phyloP scores from a whole-genome alignment of 35 echinoderm and acorn worm genomes.

The Eucidaris tribuloides region DNA sequence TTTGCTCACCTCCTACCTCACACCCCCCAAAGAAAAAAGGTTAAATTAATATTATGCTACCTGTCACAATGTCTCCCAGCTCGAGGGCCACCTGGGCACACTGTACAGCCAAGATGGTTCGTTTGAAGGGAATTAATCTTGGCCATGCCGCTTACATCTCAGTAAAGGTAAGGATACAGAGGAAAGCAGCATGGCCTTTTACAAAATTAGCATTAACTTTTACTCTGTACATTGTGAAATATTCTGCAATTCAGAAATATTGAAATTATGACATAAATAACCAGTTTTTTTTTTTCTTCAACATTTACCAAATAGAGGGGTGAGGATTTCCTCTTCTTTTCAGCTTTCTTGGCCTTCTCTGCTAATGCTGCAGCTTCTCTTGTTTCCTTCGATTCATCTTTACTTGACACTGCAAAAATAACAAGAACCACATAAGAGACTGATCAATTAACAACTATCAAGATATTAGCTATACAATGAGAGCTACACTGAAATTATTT shows the following conservation, averaged over 20 bases:
- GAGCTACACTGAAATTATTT: too few relatives aligned
- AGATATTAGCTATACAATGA: too few relatives aligned
- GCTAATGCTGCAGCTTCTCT: slow-evolving; percentile 58
- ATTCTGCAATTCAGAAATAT: too few relatives aligned
- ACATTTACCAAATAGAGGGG: slow-evolving; percentile 83
- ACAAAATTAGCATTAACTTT: too few relatives aligned
- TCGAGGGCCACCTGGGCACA: background rate
- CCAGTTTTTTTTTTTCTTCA: too few relatives aligned
- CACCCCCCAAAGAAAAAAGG: too few relatives aligned
- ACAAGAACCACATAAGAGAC: slow-evolving; percentile 51
- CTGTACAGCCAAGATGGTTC: background rate
- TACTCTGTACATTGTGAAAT: too few relatives aligned
- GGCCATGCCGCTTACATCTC: background rate
- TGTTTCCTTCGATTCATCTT: slow-evolving; percentile 8
- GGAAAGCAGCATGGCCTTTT: background rate
- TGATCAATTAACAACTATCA: slow-evolving; percentile 61
- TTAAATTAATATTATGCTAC: too few relatives aligned
- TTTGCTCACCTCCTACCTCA: too few relatives aligned
- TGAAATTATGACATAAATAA: too few relatives aligned
- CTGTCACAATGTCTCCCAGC: background rate
- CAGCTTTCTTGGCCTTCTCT: slow-evolving; percentile 37
- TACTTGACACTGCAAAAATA: slow-evolving; percentile 1
- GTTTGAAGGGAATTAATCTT: background rate
- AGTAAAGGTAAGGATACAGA: background rate
- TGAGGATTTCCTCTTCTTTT: slow-evolving; percentile 61